Evolutionary conservation across 1,140 invertebrate species (phyloP), one percentile per base, ranked within the genome.

Genomic region (Diachasma alloeum): DNA sequence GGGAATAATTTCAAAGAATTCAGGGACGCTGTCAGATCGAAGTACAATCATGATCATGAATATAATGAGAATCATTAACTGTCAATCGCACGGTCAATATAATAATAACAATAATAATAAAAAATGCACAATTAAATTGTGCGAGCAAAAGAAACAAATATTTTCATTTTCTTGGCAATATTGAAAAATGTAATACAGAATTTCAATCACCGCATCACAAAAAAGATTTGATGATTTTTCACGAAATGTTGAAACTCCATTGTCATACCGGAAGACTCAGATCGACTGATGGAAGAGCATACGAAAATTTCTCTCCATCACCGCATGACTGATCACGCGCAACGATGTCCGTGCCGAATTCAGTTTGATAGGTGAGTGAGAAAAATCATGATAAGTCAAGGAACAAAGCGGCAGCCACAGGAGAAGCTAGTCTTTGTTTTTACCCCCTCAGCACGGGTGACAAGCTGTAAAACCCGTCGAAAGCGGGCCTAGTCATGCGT

Each of bases 291-390:
- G 59, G 59, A 63, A 63, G 59, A 63, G 19, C 24, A 63, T 10
- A 63, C 8, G 24, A 15, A 24, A 74, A 74, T 75, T 75, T 75
- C 74, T 69, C 73, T 66, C 10, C 5, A 48, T 39, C 46, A 63
- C 37, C 72, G 78, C 78, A 76, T 76, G 78, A 48, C 36, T 59
- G 46, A 75, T 78, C 77, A 78, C 66, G 48, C 63, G 73, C 44
- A 78, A 72, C 74, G 22, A 63, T 26, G 59, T 26, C 70, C 77
- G 68, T 72, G 56, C 72, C 48, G 39, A 75, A 75, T 74, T 39
- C 2, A 46, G 56, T 24, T 36, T 37, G 48, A 42, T 75, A 63
- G 48, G 56, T 75, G 56, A 78, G 26, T 59, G n/a, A 70, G 36
- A 63, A 71, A 48, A 69, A 75, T 46, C 39, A 36, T 39, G 31